Percentiles rank a stretch among this genome's conserved stretches.
Evolutionary conservation across 2,113 vertebrate genomes (phyloP).

Genomic region (Archilochus colubris): DNA sequence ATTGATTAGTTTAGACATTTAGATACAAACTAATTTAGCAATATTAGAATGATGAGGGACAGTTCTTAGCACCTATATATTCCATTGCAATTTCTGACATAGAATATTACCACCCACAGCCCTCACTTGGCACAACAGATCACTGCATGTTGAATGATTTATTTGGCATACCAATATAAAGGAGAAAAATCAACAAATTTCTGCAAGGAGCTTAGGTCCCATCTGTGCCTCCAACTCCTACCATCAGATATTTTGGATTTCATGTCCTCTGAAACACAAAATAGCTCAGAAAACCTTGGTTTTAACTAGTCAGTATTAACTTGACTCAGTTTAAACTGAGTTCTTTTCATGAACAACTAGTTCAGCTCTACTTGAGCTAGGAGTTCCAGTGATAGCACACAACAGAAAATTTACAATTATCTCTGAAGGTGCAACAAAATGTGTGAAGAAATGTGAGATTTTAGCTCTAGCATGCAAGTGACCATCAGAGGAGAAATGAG

Average conservation of each 20-base stretch:
- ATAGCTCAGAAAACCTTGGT: neutral
- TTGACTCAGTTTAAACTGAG: neutral
- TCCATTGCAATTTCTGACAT: neutral
- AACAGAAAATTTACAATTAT: neutral
- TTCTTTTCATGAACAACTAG: neutral
- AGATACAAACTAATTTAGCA: neutral
- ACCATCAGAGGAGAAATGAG: neutral
- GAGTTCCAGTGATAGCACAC: neutral
- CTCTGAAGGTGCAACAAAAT: neutral
- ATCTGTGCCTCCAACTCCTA: neutral
- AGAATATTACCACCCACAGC: neutral
- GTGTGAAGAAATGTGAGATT: accelerated
- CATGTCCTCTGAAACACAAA: neutral
- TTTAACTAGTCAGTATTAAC: neutral
- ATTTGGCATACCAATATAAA: neutral
- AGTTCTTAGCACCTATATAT: neutral
- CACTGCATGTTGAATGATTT: neutral
- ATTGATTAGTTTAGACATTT: neutral
- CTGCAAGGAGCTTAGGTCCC: neutral
- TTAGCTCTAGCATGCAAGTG: neutral
- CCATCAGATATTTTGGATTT: neutral
- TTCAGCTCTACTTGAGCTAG: neutral
- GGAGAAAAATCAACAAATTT: neutral
- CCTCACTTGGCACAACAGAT: neutral
- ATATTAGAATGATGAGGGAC: neutral